Conservation (phyloP, 2,888 invertebrate genomes). For the Argynnis bischoffii region DNA sequence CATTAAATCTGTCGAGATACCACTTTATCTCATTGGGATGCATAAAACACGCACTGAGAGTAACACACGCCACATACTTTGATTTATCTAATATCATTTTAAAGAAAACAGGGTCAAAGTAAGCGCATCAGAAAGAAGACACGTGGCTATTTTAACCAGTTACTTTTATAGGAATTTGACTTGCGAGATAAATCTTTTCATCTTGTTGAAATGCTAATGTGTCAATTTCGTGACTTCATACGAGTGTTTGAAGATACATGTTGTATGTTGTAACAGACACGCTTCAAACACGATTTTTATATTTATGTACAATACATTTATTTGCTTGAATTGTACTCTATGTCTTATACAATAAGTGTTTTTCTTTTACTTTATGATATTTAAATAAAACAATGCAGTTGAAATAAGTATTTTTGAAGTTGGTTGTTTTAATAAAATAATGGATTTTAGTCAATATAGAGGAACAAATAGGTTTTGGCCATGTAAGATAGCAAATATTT, state of each 20-base stretch:
- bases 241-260: background rate
- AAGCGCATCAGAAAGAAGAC: constrained; percentile 1
- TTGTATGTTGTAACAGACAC: constrained; percentile 18
- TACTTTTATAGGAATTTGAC: constrained; percentile 8
- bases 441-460: no score
- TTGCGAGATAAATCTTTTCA: constrained; percentile 27
- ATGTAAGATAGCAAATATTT: no score
- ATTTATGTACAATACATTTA: background rate
- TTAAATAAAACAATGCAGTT: no score
- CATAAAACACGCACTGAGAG: constrained; percentile 7
- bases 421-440: no score
- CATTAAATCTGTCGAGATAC: constrained; percentile 6
- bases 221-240: constrained; percentile 9
- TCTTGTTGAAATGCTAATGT: constrained; percentile 45
- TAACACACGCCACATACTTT: no score
- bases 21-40: constrained; percentile 6
- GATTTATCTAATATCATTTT: background rate
- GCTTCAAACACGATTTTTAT: constrained; percentile 28
- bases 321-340: background rate
- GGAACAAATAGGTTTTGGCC: no score
- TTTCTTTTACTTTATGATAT: no score
- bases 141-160: constrained; percentile 17
- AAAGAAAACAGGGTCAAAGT: constrained; percentile 1
- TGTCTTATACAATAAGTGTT: background rate
- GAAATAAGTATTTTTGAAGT: no score